Conservation (phyloP, 2,113 vertebrate species). For the Lycocorax pyrrhopterus region DNA sequence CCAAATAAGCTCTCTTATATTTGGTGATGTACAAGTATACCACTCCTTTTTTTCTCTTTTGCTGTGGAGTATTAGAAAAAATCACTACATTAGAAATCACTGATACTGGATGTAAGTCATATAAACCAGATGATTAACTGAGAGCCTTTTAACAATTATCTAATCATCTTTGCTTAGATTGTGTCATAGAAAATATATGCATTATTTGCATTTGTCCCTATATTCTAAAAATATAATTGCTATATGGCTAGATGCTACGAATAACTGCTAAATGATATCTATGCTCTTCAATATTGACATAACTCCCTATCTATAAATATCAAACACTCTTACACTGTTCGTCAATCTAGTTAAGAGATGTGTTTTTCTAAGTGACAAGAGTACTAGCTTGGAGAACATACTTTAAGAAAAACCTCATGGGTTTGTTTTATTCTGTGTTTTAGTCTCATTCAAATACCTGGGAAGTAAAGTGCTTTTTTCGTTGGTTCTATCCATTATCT, state of each 20-base stretch:
- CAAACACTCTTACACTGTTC: neutral
- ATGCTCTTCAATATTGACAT: neutral
- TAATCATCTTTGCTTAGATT: neutral
- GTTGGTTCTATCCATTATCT: neutral
- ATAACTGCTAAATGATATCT: neutral
- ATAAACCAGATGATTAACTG: neutral
- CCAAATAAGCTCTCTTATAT: neutral
- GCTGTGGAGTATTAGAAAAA: neutral
- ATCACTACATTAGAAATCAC: neutral
- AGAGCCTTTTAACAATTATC: neutral
- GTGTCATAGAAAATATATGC: neutral
- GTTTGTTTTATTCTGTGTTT: neutral
- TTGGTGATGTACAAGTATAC: neutral
- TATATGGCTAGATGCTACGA: neutral
- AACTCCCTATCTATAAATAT: neutral
- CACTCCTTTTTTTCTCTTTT: neutral
- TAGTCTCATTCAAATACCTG: neutral
- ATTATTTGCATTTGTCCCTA: neutral
- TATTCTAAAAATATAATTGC: neutral
- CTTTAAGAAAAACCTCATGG: rapidly evolving
- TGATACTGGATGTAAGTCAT: neutral
- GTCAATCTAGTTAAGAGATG: neutral
- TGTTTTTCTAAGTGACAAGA: neutral
- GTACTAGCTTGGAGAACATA: neutral
- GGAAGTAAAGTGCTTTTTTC: neutral